Evolutionary conservation across 2,797 vertebrate species (phyloP), one percentile per base, ranked within the genome.

Genomic region (Capromys pilorides): DNA sequence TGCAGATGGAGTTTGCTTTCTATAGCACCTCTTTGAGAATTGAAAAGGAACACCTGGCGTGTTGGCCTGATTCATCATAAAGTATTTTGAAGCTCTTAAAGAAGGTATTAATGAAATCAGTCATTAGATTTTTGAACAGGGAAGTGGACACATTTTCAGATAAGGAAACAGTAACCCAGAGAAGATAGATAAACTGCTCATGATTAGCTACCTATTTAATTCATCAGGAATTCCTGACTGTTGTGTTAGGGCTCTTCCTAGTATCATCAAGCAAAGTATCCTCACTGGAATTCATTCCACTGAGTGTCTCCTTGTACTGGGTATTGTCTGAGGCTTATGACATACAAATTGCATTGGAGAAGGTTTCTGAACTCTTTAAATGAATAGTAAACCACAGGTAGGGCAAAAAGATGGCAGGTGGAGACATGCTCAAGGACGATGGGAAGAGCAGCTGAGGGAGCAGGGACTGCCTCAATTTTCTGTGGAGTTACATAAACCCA

Each of bases 41-140:
- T 36, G 64, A 71, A 90, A 91, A 59, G 61, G 69, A 85, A 45
- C 2, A 57, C n/a, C 36, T 88, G 45, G 41, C 57, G 6, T 51
- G 14, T 73, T 77, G 69, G 69, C 81, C 69, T 95, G 62, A 86
- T 78, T 73, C 84, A 51, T 94, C 45, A n/a, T 33, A 41, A 93
- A 79, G 21, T 79, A 33, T 79, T 95, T 82, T 91, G 84, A 94
- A 39, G 19, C 7, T 77, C 39, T 77, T 61, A 31, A 62, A 67
- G 51, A 21, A 77, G 24, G 6, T 61, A 36, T 13, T 90, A 49
- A 54, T 49, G 81, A 93, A 88, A 91, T 49, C 5, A 79, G 54
- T 88, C 10, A 33, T 14, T 89, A 61, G 36, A 67, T 45, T 82
- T 88, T 77, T 91, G 51, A 87, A 54, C 22, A 92, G 33, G 7